A percentile compares a stretch with the other conserved stretches of the same genome.
These are phyloP conservation scores for Helarctos malayanus DNA, from an alignment of 2,797 vertebrate genomes.

Conservation along the genomic window DNA sequence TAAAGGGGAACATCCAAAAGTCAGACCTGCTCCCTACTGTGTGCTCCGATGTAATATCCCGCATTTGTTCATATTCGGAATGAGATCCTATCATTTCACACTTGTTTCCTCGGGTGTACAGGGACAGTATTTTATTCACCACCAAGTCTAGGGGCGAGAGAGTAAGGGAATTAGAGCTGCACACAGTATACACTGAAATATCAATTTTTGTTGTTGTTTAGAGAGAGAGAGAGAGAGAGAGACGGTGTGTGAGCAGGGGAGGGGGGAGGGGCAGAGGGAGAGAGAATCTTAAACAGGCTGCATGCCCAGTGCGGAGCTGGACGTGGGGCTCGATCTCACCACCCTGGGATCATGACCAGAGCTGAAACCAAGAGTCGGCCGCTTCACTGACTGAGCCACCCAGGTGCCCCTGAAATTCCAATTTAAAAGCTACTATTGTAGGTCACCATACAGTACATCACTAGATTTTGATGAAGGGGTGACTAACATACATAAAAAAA, in stretches of 20 bases:
- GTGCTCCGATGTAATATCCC: not conserved
- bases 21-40: not conserved
- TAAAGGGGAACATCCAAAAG: not conserved
- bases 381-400: not conserved
- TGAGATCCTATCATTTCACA: not conserved
- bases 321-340: not conserved
- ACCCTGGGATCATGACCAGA: not conserved
- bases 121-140: not conserved
- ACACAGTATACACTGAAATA: not conserved
- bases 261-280: no score
- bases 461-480: no score
- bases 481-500: no score
- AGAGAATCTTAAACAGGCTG: not conserved
- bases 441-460: no score
- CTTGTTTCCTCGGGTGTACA: not conserved
- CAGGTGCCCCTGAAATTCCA: not conserved
- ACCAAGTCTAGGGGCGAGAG: not conserved
- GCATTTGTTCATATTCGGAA: no score
- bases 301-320: accelerated
- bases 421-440: not conserved
- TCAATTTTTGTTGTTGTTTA: not conserved
- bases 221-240: not conserved
- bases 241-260: no score
- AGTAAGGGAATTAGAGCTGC: not conserved
- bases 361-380: not conserved